Evolutionary conservation across 2,797 vertebrate species (phyloP), one percentile per base, ranked within the genome.

Genomic region (Nasua narica): DNA sequence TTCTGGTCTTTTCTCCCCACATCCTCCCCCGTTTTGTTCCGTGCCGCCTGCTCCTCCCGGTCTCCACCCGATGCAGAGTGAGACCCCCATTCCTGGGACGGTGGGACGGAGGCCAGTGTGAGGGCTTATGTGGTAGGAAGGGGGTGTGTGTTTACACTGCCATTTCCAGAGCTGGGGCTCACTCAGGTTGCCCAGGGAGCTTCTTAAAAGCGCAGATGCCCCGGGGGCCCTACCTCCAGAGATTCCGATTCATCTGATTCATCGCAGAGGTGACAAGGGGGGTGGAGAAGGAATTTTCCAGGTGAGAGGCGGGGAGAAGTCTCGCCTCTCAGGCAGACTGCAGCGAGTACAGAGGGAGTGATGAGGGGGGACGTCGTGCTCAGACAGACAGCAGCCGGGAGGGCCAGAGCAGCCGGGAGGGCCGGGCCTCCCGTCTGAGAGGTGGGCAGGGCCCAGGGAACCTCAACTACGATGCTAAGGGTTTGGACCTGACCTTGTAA

Each of bases 201-300:
- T 74, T 81, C 95, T 96, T 91, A 93, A 95, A 96, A 93, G 90
- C 37, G 1, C 9, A 15, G 40, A 13, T 23, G 94, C 93, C 72
- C 85, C 18, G 15, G 65, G 23, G 32, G 16, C 65, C 11, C 6
- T n/a, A 0, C 48, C 95, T 94, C 58, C 16, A 19, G 96, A 77
- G 97, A 77, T 15, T 76, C 78, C n/a, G n/a, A n/a, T n/a, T n/a
- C n/a, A n/a, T n/a, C n/a, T 87, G 89, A 76, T 79, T 96, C 83
- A 76, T 27, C 0, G 0, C 37, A 65, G 81, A 86, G 56, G 21
- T 77, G 94, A 74, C 0, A n/a, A 78, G 50, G 19, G 11, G 5
- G 37, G 32, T 0, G 32, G 8, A 88, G 84, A 48, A 97, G 93
- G 78, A 96, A 90, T 93, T 95, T 94, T 91, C 97, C 65, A 9